Base-by-base conservation (phyloP, 1,140 invertebrate species). In the Philotrypesis tridentata region DNA sequence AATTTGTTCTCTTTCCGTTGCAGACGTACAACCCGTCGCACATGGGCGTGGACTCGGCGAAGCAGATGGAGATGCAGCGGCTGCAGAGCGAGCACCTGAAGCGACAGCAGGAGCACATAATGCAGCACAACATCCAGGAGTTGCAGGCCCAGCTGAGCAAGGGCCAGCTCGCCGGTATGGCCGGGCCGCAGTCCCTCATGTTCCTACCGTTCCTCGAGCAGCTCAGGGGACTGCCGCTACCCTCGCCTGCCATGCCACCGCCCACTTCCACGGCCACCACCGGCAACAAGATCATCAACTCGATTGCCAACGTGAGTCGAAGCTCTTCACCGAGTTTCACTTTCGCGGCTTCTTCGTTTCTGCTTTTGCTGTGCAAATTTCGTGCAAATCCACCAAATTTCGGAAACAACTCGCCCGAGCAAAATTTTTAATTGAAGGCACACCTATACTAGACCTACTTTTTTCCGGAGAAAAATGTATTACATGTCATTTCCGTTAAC, bases 191-290 rank as follows among this genome's bases (percentile, higher is more conserved):
- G 80, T 92, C 93, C 71, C 89, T 94, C 81, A 93, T 94, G 91
- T 93, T 94, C 83, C 89, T 94, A 67, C 94, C 94, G 27, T 92
- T 94, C 84, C 89, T 94, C 82, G 94, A 94, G 85, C 93, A 94
- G 75, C 87, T 93, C 33, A 88, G 92, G 85, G 91, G 90, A 72
- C 61, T 92, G 61, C 91, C 90, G 1, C 88, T 89, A 61, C 85
- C 90, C 29, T 86, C 73, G 1, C 68, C 33, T 31, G 83, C 87
- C 8, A 88, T 89, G 85, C 89, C 89, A 83, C 92, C 90, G 79
- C 87, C 91, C 14, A 89, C 90, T 29, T 89, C 90, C 17, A 90
- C 90, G 0, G 85, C 90, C 17, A 89, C 89, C 6, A 89, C 89
- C n/a, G 88, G 88, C 63, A 92, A 91, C 88, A 92, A 92, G 84